Base-by-base conservation (phyloP, 2,797 vertebrate species). In the Cephalopachus bancanus region DNA sequence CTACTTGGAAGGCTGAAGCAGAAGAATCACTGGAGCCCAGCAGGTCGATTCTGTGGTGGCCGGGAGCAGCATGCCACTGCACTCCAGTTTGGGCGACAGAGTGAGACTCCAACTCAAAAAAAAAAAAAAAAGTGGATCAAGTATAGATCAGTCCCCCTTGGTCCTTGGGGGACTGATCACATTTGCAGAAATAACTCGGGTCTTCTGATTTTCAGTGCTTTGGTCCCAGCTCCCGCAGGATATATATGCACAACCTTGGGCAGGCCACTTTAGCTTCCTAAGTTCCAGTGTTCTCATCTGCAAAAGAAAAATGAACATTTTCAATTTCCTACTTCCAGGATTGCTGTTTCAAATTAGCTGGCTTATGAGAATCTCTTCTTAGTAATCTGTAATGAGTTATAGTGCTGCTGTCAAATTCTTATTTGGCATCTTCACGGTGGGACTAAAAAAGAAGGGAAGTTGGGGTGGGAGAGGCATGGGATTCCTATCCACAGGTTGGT, bases 251-350 rank as follows among this genome's bases (percentile, higher is more conserved):
- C 28, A 20, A 72, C 7, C 9, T 65, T 53, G 14, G 5, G 28
- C 5, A 51, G 49, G 19, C 16, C 24, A 71, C 22, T 85, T 92
- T 22, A n/a, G 3, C 14, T 60, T 69, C 28, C 49, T 37, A 51
- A 55, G 4, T 33, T 30, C 14, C 26, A 69, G 10, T 24, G 10
- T 65, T 62, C 26, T 94, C 64, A 85, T 86, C 14, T 83, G 8
- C 11, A 55, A 86, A 90, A 88, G 53, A 16, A 80, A 86, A 14
- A 94, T 60, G 55, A 96, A 75, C 26, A 55, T 69, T 26, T 92
- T 94, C 12, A 30, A 0, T 86, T 91, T 84, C 17, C 62, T 84
- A 79, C 10, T 94, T 84, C 10, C 0, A 76, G 24, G n/a, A 51
- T 55, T 69, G 1, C 74, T 72, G 16, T 44, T 8, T 59, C 30